phyloP scores from a whole-genome alignment of 2,888 invertebrate species.

The Eulithis testata region DNA sequence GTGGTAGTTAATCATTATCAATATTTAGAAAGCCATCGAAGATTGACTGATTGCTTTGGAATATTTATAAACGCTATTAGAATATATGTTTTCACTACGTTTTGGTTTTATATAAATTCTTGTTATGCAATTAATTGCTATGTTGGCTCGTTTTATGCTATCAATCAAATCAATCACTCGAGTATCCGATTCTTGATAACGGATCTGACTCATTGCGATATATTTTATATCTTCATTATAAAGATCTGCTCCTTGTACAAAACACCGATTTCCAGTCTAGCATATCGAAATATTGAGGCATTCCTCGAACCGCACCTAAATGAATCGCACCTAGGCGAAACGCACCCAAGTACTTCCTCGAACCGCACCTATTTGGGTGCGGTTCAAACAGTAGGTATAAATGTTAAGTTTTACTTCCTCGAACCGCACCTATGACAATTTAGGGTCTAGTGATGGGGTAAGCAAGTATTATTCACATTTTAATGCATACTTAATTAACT shows the following conservation, averaged over 20 bases:
- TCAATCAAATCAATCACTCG: conserved; percentile 9
- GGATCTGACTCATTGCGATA: conserved; percentile 10
- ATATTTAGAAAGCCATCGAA: conserved; percentile 29
- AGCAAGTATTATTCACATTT: no score
- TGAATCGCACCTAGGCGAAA: no score
- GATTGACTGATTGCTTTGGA: conserved; percentile 19
- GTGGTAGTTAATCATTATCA: conserved; percentile 24
- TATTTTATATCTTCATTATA: conserved; percentile 10
- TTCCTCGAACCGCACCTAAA: no score
- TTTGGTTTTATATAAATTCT: not conserved
- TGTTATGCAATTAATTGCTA: not conserved
- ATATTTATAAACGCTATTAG: conserved; percentile 20
- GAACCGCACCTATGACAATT: no score
- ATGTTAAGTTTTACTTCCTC: no score
- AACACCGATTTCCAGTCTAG: conserved; percentile 38
- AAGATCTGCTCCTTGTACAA: conserved; percentile 15
- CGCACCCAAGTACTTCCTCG: no score
- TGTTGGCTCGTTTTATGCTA: not conserved
- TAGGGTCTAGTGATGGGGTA: no score
- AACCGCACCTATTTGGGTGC: no score
- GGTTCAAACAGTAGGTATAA: no score
- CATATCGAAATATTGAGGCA: conserved; percentile 33
- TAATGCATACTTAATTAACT: no score
- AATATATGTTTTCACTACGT: not conserved
- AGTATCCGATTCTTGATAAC: conserved; percentile 10